A percentile compares a stretch with the other conserved stretches of the same genome.
phyloP scores from a whole-genome alignment of 2,888 invertebrate genomes.

The Thereva nobilitata region DNA sequence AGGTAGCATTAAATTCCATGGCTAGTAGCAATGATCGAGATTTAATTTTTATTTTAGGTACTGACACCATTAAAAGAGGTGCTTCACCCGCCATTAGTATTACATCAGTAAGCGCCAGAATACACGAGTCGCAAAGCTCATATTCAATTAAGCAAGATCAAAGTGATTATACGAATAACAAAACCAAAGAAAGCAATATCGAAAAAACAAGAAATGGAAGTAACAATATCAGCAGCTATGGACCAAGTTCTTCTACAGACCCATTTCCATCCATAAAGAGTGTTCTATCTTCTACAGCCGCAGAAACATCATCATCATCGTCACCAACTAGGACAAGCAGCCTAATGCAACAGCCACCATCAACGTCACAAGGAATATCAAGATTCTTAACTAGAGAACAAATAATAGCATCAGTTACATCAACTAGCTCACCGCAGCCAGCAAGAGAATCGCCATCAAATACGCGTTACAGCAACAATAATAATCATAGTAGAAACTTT shows the following conservation, averaged over 20 bases:
- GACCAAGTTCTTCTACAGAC: slow-evolving; percentile 42
- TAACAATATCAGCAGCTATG: slow-evolving; percentile 38
- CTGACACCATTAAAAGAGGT: slow-evolving; percentile 59
- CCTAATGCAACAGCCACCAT: slow-evolving; percentile 50
- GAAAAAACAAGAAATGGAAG: slow-evolving; percentile 38
- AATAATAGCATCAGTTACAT: slow-evolving; percentile 53
- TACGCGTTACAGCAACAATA: slow-evolving; percentile 36
- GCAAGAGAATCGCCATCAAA: slow-evolving; percentile 40
- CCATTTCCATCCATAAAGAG: slow-evolving; percentile 37
- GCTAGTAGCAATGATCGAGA: background rate
- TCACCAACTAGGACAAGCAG: slow-evolving; percentile 47
- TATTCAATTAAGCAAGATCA: slow-evolving; percentile 51
- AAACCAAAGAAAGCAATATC: slow-evolving; percentile 38
- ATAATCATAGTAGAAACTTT: slow-evolving; percentile 37
- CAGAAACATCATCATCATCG: slow-evolving; percentile 53
- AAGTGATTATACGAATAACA: slow-evolving; percentile 32
- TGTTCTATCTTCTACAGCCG: slow-evolving; percentile 29
- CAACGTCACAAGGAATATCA: slow-evolving; percentile 56
- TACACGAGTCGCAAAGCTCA: slow-evolving; percentile 55
- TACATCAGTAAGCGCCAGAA: slow-evolving; percentile 52
- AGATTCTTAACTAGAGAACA: slow-evolving; percentile 56
- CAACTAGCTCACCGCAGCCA: slow-evolving; percentile 47
- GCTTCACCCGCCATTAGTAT: slow-evolving; percentile 52
- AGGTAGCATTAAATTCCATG: slow-evolving; percentile 50
- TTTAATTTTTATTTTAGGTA: slow-evolving; percentile 48